phyloP scores from a whole-genome alignment of 2,113 vertebrate genomes.

The Polypterus senegalus region DNA sequence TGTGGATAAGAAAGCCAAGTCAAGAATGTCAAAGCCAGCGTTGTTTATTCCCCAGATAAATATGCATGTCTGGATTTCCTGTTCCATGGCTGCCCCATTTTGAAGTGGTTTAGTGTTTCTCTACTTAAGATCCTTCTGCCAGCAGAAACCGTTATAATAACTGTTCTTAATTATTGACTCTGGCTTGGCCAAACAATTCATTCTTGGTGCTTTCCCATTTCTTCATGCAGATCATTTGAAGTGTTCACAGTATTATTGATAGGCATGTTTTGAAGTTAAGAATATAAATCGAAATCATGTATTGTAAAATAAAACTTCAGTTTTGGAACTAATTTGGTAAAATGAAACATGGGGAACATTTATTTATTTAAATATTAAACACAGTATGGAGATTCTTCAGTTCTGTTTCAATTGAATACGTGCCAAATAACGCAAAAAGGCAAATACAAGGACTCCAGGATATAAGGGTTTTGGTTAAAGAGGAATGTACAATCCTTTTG shows the following conservation, averaged over 20 bases:
- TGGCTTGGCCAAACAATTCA: conserved; percentile 1
- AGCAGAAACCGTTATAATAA: conserved; percentile 5
- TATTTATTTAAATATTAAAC: no score
- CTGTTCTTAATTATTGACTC: conserved; percentile 1
- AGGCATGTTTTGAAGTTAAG: not conserved
- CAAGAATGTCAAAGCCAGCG: not conserved
- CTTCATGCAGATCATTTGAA: not conserved
- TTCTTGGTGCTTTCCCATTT: not conserved
- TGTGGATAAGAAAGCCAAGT: not conserved
- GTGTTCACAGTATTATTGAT: not conserved
- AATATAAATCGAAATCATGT: no score
- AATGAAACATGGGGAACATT: no score
- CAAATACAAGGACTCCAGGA: no score
- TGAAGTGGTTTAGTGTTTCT: conserved; percentile 4
- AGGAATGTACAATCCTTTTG: no score
- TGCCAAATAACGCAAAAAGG: no score
- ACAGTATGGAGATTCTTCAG: no score
- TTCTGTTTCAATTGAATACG: no score
- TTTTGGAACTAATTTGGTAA: no score
- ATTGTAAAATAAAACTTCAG: no score
- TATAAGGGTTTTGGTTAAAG: no score
- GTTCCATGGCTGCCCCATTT: not conserved
- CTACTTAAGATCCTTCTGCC: conserved; percentile 1
- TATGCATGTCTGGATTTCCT: conserved; percentile 6
- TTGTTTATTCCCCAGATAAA: conserved; percentile 3